Evolutionary conservation across 2,888 invertebrate species (phyloP), one percentile per base, ranked within the genome.

Genomic region (Conus canariensis): DNA sequence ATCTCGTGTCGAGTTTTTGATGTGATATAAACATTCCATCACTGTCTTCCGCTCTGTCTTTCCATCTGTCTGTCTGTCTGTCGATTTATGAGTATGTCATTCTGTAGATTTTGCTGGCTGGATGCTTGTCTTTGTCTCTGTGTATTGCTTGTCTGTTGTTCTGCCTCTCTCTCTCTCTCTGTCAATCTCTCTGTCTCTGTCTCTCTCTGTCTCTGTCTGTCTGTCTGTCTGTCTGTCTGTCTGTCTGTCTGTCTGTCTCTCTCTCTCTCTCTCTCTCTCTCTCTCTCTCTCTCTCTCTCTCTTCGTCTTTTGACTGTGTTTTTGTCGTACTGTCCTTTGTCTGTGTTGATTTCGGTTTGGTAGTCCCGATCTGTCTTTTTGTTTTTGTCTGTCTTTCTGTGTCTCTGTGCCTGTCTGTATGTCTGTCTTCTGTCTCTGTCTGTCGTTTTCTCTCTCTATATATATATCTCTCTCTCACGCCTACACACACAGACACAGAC

Each of bases 161-260:
- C n/a, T n/a, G 2, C n/a, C 74, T 19, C 19, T 70, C 74, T 74
- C n/a, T 74, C 74, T 70, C 74, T 74, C 74, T 74, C 74, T 74
- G 30, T 80, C 80, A 30, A 30, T 45, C 80, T 80, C 70, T 70
- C 45, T 80, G 30, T 30, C 80, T 80, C 80, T 80, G 14, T 80
- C 80, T 80, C 80, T 30, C 80, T 80, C 45, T 70, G 14, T 70
- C 70, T 70, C 30, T 30, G 12, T 77, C 30, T 77, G 12, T 74
- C 77, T 77, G 12, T 77, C 77, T 77, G 8, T 82, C 82, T 82
- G 16, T 58, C 82, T 82, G 30, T 74, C 25, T 74, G 30, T 77
- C 30, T 77, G 30, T 74, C 77, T 77, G 30, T 77, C 77, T 77
- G 56, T 82, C 82, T 82, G 56, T 82, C 82, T 82, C 30, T 77